phyloP scores from a whole-genome alignment of 2,888 invertebrate species.

The Hydraecia micacea region DNA sequence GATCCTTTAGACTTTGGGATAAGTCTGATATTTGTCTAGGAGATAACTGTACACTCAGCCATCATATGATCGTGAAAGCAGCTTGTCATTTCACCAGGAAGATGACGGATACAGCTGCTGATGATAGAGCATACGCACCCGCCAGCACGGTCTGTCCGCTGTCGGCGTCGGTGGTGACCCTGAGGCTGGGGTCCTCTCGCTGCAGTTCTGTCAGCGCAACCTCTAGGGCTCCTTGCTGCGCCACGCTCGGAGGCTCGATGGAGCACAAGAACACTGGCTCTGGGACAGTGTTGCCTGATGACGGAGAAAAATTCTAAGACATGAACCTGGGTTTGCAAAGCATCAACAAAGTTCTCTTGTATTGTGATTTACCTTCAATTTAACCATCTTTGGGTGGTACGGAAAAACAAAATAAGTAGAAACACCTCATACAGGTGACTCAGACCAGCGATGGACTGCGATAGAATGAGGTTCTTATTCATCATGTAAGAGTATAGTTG shows the following conservation, averaged over 20 bases:
- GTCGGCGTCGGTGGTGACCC: constrained; percentile 93
- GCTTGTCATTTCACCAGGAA: neutral
- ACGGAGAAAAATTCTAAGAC: neutral
- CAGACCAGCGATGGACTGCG: no score
- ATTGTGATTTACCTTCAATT: neutral
- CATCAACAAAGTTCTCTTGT: neutral
- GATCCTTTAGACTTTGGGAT: neutral
- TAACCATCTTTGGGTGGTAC: no score
- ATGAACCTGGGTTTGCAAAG: neutral
- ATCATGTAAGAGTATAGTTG: no score
- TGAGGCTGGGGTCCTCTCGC: constrained; percentile 97
- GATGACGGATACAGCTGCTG: neutral
- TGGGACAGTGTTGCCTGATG: constrained; percentile 92
- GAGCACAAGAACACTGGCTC: constrained; percentile 99
- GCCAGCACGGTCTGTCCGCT: constrained; percentile 97
- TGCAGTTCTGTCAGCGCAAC: constrained; percentile 94
- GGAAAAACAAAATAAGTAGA: no score
- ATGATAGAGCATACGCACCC: constrained; percentile 81
- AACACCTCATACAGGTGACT: no score
- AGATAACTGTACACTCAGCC: neutral
- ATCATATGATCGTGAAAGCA: no score
- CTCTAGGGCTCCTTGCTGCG: constrained; percentile 94
- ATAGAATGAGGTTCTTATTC: no score
- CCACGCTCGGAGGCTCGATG: constrained; percentile 96
- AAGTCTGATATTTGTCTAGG: neutral